Percentiles rank a stretch among this genome's conserved stretches.
These are phyloP conservation scores for Thysanoteuthis rhombus DNA, from an alignment of 2,888 invertebrate genomes.

Conservation along the genomic window DNA sequence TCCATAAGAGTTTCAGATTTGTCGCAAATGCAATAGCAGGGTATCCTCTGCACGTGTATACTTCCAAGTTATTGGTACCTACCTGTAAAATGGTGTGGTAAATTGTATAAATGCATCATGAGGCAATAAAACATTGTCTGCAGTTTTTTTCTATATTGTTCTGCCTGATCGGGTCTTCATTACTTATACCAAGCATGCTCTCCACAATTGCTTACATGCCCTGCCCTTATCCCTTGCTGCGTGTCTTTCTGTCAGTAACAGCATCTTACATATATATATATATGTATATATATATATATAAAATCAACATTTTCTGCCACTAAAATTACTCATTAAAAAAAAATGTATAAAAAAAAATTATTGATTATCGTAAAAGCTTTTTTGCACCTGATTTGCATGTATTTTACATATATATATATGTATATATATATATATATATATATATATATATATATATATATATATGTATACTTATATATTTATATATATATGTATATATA, in stretches of 20 bases:
- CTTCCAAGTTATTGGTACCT: background rate
- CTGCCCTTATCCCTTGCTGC: background rate
- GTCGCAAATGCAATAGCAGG: background rate
- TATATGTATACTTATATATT: too few species aligned
- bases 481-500: too few species aligned
- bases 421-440: too few species aligned
- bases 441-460: too few species aligned
- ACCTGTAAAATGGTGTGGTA: background rate
- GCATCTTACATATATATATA: background rate
- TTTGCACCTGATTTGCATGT: background rate
- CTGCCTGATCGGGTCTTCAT: background rate
- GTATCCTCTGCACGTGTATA: conserved; percentile 1
- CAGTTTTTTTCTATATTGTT: conserved; percentile 1
- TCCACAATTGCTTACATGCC: background rate
- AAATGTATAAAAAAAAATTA: background rate
- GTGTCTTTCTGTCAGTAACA: conserved; percentile 12
- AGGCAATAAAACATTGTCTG: conserved; percentile 12
- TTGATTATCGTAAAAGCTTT: background rate
- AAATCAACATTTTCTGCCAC: background rate
- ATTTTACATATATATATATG: background rate
- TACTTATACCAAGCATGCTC: background rate
- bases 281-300: too few species aligned
- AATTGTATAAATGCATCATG: conserved; percentile 12
- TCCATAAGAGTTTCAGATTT: background rate
- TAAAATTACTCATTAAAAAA: background rate